Conservation (phyloP, 1,140 invertebrate genomes). For the Drosophila chauvacae region DNA sequence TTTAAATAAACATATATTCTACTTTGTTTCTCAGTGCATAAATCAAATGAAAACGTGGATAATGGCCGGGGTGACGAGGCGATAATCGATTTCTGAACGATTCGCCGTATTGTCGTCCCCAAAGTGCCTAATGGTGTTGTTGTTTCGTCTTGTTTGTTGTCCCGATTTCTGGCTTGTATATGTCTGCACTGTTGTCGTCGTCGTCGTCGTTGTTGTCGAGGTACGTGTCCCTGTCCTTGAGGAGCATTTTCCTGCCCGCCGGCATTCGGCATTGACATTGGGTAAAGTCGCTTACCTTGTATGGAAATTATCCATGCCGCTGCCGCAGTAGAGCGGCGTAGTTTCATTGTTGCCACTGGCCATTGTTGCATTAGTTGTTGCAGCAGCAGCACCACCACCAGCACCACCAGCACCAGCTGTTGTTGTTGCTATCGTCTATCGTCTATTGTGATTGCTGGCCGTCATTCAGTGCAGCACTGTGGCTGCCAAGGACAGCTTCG, state of each 20-base stretch:
- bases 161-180: constrained; percentile 17
- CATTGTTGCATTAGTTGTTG: constrained; percentile 49
- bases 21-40: not conserved
- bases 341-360: constrained; percentile 72
- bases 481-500: constrained; percentile 60
- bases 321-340: constrained; percentile 75
- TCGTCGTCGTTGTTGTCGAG: not conserved
- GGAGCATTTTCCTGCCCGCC: constrained; percentile 16
- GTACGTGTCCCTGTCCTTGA: constrained; percentile 43
- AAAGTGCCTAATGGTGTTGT: constrained; percentile 26
- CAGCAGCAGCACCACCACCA: constrained; percentile 14
- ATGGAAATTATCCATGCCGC: constrained; percentile 80
- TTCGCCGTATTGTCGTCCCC: constrained; percentile 43
- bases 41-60: constrained; percentile 43
- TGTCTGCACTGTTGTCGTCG: constrained; percentile 13
- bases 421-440: constrained; percentile 24
- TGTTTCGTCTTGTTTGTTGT: constrained; percentile 8
- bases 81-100: constrained; percentile 73
- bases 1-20: no score
- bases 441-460: constrained; percentile 36
- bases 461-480: constrained; percentile 34
- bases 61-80: constrained; percentile 29
- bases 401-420: constrained; percentile 15
- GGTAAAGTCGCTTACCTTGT: constrained; percentile 64
- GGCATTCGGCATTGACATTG: constrained; percentile 45